These are phyloP conservation scores for Apotomis turbidana DNA, from an alignment of 2,888 invertebrate species.

Conservation along the genomic window DNA sequence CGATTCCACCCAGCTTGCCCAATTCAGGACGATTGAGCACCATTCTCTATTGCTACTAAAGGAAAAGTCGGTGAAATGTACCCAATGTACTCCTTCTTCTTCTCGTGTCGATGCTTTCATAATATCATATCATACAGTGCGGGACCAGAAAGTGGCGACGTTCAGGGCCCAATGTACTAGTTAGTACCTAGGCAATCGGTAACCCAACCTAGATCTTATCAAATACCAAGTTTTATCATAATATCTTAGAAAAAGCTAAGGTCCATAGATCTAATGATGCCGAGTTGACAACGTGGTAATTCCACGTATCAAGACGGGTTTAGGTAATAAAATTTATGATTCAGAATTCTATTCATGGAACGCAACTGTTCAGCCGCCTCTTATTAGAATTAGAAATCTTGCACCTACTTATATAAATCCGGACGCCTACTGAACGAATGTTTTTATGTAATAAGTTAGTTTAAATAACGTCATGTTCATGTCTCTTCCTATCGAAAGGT, in stretches of 20 bases:
- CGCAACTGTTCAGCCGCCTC: constrained; percentile 2
- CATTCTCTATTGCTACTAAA: no score
- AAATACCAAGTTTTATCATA: neutral
- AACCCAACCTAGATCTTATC: neutral
- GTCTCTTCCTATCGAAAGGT: constrained; percentile 16
- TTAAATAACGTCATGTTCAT: constrained; percentile 11
- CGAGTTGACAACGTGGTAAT: neutral
- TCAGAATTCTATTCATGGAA: constrained; percentile 14
- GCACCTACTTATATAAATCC: constrained; percentile 1
- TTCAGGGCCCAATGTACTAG: no score
- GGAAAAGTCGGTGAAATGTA: no score
- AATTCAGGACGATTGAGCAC: no score
- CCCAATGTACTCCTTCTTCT: no score
- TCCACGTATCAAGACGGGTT: neutral
- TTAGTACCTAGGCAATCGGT: neutral
- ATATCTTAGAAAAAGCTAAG: constrained; percentile 1
- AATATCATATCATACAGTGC: no score
- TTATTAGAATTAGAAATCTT: constrained; percentile 16
- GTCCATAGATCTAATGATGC: neutral
- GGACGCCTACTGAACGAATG: neutral
- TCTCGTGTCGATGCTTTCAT: no score
- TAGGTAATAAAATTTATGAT: constrained; percentile 6
- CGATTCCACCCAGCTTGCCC: no score
- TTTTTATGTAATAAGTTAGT: neutral
- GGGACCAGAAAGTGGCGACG: no score